Evolutionary conservation across 2,797 vertebrate genomes (phyloP).

Genomic region (Benthosema pterotum): DNA sequence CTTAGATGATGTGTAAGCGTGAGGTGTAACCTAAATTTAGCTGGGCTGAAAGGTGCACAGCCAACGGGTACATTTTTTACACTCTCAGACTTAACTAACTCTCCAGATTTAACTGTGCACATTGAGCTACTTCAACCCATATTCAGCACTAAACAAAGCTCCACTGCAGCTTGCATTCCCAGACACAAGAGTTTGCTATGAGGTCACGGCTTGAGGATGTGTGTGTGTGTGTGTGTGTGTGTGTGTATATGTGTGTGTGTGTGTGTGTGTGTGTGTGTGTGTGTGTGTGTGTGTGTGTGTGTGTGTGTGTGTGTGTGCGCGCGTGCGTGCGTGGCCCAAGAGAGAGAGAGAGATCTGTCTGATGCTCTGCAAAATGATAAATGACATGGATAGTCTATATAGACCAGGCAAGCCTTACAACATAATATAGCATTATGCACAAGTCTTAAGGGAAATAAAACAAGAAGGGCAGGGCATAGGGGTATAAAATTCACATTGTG

Average conservation of each 20-base stretch:
- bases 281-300: conserved; percentile 9
- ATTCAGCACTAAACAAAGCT: conserved; percentile 33
- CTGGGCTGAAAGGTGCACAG: not conserved
- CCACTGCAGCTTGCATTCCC: conserved; percentile 56
- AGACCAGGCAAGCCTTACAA: no score
- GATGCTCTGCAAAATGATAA: no score
- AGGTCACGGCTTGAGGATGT: conserved; percentile 55
- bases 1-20: not conserved
- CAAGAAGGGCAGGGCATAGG: no score
- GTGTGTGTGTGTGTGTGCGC: not conserved
- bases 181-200: conserved; percentile 51
- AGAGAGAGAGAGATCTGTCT: no score
- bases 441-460: no score
- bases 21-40: not conserved
- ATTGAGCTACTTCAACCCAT: conserved; percentile 24
- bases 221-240: conserved; percentile 37
- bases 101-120: no score
- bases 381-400: no score
- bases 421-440: no score
- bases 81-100: no score
- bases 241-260: not conserved
- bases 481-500: not conserved
- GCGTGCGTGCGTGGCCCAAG: no score
- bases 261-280: conserved; percentile 1
- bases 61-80: no score